Evolutionary conservation across 2,113 vertebrate species (phyloP), one percentile per base, ranked within the genome.

Genomic region (Mustela lutreola): DNA sequence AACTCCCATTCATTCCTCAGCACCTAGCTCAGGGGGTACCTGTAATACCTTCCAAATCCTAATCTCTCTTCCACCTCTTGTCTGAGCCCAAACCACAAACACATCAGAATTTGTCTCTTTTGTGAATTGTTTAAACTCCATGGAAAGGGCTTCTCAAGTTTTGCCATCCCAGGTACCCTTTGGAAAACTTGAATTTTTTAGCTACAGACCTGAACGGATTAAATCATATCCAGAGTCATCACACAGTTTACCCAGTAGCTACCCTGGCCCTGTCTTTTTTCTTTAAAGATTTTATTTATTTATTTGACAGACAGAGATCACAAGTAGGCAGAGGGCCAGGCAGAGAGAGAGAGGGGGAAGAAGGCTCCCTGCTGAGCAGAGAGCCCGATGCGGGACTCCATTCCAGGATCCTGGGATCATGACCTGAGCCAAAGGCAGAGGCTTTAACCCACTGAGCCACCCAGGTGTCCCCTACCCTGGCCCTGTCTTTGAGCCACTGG

Each of bases 181-280:
- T 62, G 60, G 60, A 62, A 62, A 62, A 62, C 24, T 26, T 62
- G 24, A 71, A 10, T 78, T 63, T 36, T 87, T 39, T 31, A 45
- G 36, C 70, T 42, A 39, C 95, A 53, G 5, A 79, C 19, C n/a
- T n/a, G n/a, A 70, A 31, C 1, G 8, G 70, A 21, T 48, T 7
- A 31, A 28, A 6, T 36, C n/a, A 14, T 4, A 45, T 22, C 67
- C 24, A 7, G 75, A 75, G 56, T 50, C 56, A 7, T 16, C 50
- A 12, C 73, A 42, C 0, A 2, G 11, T n/a, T 14, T 7, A 22
- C 67, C 4, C 4, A 1, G 45, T 1, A 33, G 56, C n/a, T 7
- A 16, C 42, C 22, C 24, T 4, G 4, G 56, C 53, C 53, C 58
- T 14, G 62, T 33, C 7, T 5, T 62, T 1, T 56, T 56, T 56